Conservation (phyloP, 1,140 invertebrate genomes). For the Spodoptera frugiperda region DNA sequence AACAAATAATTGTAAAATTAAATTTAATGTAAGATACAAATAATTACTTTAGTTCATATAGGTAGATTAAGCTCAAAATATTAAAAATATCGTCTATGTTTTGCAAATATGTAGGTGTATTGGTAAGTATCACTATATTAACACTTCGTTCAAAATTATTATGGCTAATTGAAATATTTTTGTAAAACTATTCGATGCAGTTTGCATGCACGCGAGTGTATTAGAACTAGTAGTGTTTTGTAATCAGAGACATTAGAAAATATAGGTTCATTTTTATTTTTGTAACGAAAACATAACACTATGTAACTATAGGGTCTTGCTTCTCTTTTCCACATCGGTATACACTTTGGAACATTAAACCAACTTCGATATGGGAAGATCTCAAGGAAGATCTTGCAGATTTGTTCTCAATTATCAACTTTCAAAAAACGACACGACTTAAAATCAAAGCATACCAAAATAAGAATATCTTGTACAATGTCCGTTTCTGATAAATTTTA, state of each 20-base stretch:
- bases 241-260: constrained; percentile 32
- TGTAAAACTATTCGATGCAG: constrained; percentile 26
- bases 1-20: constrained; percentile 39
- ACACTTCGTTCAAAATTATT: constrained; percentile 30
- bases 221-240: constrained; percentile 27
- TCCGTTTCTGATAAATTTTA: no score
- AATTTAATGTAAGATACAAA: constrained; percentile 6
- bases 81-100: constrained; percentile 14
- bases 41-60: constrained; percentile 5
- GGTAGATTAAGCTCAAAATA: constrained; percentile 27
- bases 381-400: no score
- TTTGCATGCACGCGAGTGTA: constrained; percentile 37
- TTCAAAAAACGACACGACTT: not conserved
- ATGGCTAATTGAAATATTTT: constrained; percentile 34
- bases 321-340: no score
- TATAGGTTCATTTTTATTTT: not conserved
- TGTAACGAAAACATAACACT: not conserved
- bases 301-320: no score
- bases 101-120: constrained; percentile 4
- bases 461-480: no score
- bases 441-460: no score
- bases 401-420: no score
- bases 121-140: constrained; percentile 12
- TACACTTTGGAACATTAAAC: not conserved
- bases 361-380: not conserved